Base-by-base conservation (phyloP, 2,888 invertebrate species). In the Ormyrus labotus region DNA sequence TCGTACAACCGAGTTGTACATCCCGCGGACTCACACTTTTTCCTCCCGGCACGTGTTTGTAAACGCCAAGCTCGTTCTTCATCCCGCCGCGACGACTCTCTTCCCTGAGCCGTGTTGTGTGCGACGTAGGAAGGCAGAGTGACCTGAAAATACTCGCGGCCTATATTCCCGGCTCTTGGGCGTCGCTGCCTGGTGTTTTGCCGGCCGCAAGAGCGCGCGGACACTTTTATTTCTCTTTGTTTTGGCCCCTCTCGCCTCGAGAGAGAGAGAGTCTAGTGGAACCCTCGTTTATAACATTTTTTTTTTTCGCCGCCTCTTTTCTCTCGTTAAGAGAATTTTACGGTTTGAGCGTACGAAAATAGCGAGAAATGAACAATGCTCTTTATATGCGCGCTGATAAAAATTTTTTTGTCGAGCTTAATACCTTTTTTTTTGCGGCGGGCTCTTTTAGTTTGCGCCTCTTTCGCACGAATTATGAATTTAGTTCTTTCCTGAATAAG, bases 141-240 rank as follows among this genome's bases (percentile, higher is more conserved):
- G 80, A 80, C 71, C 70, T 80, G 71, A 75, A 80, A 75, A 80
- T 75, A 80, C 45, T 45, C 70, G 58, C 71, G 80, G 60, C 75
- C 80, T 67, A 80, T 71, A 80, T 80, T 75, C 75, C 75, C 10
- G 19, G 2, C 50, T 80, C 75, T 53, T 7, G 19, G 53, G 45
- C 9, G 19, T n/a, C 47, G 11, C 53, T 34, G 11, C 64, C 61
- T 61, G 50, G 58, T 65, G 45, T 58, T 64, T 9, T 13, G 50
- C 5, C 13, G 34, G 19, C 19, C 19, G 19, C 19, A 19, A 19
- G 19, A 19, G 19, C 19, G 19, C 19, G 19, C 19, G 19, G 55
- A 34, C 51, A 9, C 5, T 53, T 64, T 61, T 63, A 13, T 63
- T 61, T 34, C 6, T 57, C 50, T 70, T 65, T 65, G 34, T 19